These are phyloP conservation scores for Eudemis profundana DNA, from an alignment of 2,888 invertebrate genomes.

Conservation along the genomic window DNA sequence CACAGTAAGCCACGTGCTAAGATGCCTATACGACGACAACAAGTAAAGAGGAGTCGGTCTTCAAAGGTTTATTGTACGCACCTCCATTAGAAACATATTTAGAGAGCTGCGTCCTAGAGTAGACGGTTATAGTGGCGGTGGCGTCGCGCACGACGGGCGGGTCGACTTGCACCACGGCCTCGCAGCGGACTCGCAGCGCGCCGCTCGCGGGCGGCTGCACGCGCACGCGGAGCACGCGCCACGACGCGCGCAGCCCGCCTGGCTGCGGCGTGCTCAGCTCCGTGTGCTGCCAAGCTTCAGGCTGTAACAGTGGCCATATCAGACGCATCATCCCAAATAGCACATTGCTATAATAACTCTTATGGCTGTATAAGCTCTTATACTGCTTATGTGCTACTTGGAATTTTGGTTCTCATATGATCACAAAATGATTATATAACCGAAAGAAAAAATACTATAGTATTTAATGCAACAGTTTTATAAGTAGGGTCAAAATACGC, in stretches of 20 bases:
- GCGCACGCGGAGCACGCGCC: constrained; percentile 70
- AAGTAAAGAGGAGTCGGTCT: neutral
- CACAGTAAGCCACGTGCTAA: too few species aligned
- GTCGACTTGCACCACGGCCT: constrained; percentile 70
- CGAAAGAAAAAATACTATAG: too few species aligned
- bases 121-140: constrained; percentile 69
- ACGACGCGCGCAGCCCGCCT: constrained; percentile 75
- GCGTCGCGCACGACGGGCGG: constrained; percentile 73
- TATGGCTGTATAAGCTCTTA: too few species aligned
- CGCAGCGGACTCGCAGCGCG: constrained; percentile 73
- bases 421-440: too few species aligned
- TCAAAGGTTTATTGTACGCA: constrained; percentile 49
- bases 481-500: too few species aligned
- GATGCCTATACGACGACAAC: neutral
- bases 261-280: constrained; percentile 66
- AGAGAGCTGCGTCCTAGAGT: constrained; percentile 75
- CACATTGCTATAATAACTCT: too few species aligned
- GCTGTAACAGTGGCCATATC: constrained; percentile 55
- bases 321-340: neutral
- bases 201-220: constrained; percentile 73
- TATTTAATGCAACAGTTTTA: too few species aligned
- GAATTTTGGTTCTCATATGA: too few species aligned
- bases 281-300: constrained; percentile 76
- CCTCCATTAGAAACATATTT: constrained; percentile 78
- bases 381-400: too few species aligned